Evolutionary conservation across 1,140 invertebrate species (phyloP).

Genomic region (Vollenhovia emeryi): DNA sequence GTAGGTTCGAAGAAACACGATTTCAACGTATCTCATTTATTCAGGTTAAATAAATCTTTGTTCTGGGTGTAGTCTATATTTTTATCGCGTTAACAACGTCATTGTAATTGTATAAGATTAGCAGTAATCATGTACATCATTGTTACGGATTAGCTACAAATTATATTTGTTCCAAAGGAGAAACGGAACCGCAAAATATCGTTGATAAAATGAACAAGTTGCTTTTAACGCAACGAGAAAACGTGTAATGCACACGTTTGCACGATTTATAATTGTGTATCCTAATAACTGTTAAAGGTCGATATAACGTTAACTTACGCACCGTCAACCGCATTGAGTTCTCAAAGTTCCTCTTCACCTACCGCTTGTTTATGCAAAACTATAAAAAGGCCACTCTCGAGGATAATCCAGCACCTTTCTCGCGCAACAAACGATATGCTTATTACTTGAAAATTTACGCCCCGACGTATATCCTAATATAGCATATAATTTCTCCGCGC

Average conservation of each 20-base stretch:
- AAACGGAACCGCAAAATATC: not conserved
- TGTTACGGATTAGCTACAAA: not conserved
- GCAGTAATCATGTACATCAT: not conserved
- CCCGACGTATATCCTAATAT: not conserved
- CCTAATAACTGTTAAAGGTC: no score
- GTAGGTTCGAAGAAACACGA: no score
- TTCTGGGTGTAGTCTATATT: no score
- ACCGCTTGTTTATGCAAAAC: no score
- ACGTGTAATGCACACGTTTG: not conserved
- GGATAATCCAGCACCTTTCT: not conserved
- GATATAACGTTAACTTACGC: no score
- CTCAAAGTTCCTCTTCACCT: no score
- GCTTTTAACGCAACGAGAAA: not conserved
- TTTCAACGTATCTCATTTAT: no score
- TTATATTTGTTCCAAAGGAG: not conserved
- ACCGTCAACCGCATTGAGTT: no score
- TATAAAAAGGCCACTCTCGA: not conserved
- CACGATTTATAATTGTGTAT: no score
- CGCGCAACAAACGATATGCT: not conserved
- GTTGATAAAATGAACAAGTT: not conserved
- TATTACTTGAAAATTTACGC: not conserved
- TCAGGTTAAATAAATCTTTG: no score
- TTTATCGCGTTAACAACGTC: not conserved
- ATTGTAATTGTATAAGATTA: not conserved
- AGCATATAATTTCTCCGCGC: not conserved